Percentiles rank a stretch among this genome's conserved stretches.
phyloP scores from a whole-genome alignment of 1,140 invertebrate genomes.

The Solenopsis invicta region DNA sequence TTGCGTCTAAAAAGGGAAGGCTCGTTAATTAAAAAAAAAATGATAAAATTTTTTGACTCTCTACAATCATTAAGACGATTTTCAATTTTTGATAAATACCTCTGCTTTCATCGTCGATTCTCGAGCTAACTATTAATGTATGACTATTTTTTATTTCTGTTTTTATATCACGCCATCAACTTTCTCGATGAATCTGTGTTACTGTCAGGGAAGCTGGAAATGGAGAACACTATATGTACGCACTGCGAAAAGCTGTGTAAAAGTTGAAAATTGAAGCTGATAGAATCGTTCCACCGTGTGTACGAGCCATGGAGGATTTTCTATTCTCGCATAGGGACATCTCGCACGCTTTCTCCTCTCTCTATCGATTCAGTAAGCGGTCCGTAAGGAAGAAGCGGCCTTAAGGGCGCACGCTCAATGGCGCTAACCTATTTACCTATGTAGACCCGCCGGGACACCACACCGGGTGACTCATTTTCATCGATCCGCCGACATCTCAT shows the following conservation, averaged over 20 bases:
- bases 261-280: conserved; percentile 25
- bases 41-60: background rate
- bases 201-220: background rate
- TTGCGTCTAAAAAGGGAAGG: no score
- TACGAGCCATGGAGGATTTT: conserved; percentile 8
- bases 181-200: background rate
- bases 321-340: conserved; percentile 69
- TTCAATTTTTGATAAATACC: background rate
- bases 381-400: conserved; percentile 77
- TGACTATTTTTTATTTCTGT: background rate
- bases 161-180: background rate
- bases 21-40: background rate
- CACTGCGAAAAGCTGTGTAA: background rate
- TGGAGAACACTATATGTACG: background rate
- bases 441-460: conserved; percentile 59
- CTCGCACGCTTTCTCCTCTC: conserved; percentile 73
- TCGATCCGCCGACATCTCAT: conserved; percentile 48
- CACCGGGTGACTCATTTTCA: conserved; percentile 64
- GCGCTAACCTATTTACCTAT: conserved; percentile 77
- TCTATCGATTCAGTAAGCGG: conserved; percentile 79
- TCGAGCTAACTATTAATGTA: background rate
- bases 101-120: background rate
- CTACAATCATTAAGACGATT: background rate
- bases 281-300: conserved; percentile 1
- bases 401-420: conserved; percentile 80